A percentile compares a stretch with the other conserved stretches of the same genome.
phyloP scores from a whole-genome alignment of 2,888 invertebrate genomes.

The Tenodera sinensis region DNA sequence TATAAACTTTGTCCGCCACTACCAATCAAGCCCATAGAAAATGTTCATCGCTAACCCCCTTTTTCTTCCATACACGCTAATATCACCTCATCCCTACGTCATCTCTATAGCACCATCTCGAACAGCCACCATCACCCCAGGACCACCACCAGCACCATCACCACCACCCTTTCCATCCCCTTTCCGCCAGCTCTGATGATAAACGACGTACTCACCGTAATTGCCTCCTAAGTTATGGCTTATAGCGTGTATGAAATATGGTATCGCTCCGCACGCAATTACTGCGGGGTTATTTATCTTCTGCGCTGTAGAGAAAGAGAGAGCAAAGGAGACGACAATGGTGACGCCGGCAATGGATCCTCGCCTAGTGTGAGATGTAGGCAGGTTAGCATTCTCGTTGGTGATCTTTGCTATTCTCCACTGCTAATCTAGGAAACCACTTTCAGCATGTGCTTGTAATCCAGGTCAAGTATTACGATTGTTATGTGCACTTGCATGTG shows the following conservation, averaged over 20 bases:
- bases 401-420: background rate
- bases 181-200: slow-evolving; percentile 44
- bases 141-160: background rate
- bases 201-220: slow-evolving; percentile 58
- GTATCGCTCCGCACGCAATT: slow-evolving; percentile 57
- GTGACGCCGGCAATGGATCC: background rate
- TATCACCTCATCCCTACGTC: background rate
- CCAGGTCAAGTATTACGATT: background rate
- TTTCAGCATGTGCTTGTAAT: background rate
- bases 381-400: slow-evolving; percentile 7
- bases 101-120: slow-evolving; percentile 2
- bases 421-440: background rate
- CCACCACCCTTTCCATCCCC: slow-evolving; percentile 32
- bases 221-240: slow-evolving; percentile 58
- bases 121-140: slow-evolving; percentile 1
- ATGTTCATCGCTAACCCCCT: slow-evolving; percentile 2
- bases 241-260: slow-evolving; percentile 57
- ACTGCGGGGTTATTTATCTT: slow-evolving; percentile 55
- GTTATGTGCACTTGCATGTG: background rate
- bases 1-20: no score
- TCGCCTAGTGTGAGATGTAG: background rate
- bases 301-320: slow-evolving; percentile 24
- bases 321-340: background rate
- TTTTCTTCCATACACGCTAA: background rate
- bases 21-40: background rate